Conservation (phyloP, 2,113 vertebrate genomes). For the Otocyon megalotis region DNA sequence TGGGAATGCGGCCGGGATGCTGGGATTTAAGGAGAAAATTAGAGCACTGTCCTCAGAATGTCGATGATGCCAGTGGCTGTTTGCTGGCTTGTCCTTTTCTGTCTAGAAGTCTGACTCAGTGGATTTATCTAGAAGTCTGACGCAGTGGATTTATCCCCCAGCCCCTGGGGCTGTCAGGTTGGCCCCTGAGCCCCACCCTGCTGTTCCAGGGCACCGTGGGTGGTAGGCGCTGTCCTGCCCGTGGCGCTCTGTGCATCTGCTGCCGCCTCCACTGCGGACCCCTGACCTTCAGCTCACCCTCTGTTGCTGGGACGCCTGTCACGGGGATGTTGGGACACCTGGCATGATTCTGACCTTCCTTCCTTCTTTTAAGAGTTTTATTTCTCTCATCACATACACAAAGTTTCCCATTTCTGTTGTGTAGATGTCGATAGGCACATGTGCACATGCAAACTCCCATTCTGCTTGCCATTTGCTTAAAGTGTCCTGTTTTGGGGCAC, state of each 20-base stretch:
- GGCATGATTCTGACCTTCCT: neutral
- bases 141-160: neutral
- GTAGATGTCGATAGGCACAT: neutral
- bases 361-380: neutral
- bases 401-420: neutral
- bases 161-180: neutral
- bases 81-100: neutral
- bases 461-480: neutral
- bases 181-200: neutral
- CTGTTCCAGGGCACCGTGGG: fast-evolving
- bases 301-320: neutral
- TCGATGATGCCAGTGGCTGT: fast-evolving
- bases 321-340: neutral
- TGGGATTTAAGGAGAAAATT: too few species aligned
- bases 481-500: neutral
- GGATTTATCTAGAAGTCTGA: neutral
- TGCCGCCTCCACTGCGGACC: fast-evolving
- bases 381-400: neutral
- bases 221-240: fast-evolving
- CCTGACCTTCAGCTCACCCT: neutral
- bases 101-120: fast-evolving
- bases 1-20: neutral
- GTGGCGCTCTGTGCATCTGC: fast-evolving
- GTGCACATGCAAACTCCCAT: neutral
- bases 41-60: neutral